These are phyloP conservation scores for Nymphalis polychloros DNA, from an alignment of 2,888 invertebrate genomes.

Conservation along the genomic window DNA sequence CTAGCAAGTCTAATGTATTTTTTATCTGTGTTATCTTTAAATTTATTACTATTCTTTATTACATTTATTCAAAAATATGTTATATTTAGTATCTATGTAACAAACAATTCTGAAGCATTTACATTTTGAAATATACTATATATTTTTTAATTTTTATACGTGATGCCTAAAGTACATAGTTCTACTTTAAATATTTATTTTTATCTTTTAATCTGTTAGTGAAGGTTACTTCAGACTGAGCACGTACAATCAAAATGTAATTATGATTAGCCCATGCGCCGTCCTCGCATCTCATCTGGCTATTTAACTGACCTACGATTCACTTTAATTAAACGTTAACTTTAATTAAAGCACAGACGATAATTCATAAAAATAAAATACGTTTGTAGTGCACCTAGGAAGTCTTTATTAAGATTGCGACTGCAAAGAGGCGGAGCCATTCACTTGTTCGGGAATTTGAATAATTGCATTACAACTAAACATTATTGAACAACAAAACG, in stretches of 20 bases:
- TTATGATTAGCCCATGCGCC: constrained; percentile 40
- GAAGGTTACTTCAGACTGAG: constrained; percentile 20
- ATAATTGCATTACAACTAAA: constrained; percentile 58
- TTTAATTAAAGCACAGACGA: constrained; percentile 68
- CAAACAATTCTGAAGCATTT: no score
- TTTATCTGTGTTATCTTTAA: not conserved
- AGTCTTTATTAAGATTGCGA: constrained; percentile 80
- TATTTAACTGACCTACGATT: constrained; percentile 62
- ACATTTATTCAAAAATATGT: no score
- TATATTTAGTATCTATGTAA: no score
- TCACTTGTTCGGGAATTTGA: constrained; percentile 74
- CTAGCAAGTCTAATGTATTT: not conserved
- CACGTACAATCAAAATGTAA: constrained; percentile 42
- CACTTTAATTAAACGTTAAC: constrained; percentile 75
- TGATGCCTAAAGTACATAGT: not conserved
- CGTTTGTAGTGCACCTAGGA: constrained; percentile 68
- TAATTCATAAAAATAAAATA: constrained; percentile 72
- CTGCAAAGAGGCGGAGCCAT: constrained; percentile 73
- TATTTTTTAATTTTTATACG: no score
- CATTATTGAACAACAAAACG: constrained; percentile 35
- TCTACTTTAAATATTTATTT: not conserved
- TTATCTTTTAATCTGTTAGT: constrained; percentile 2
- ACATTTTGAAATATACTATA: no score
- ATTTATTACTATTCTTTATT: no score
- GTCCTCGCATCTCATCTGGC: constrained; percentile 53